These are phyloP conservation scores for Crotalus helleri DNA, from an alignment of 2,113 vertebrate species.

Conservation along the genomic window DNA sequence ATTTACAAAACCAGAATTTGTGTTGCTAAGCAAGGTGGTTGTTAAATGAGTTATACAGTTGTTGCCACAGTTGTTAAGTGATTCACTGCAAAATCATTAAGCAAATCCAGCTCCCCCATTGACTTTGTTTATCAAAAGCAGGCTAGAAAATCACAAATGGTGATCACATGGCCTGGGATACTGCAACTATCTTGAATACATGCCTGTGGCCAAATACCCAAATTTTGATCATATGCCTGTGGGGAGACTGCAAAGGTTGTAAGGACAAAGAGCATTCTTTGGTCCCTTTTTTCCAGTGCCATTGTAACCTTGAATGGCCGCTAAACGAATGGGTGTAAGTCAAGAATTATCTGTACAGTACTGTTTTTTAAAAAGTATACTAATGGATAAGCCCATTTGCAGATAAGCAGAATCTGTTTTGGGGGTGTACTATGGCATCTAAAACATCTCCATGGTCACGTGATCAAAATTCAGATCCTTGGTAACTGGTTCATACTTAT, in stretches of 20 bases:
- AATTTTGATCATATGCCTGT: background rate
- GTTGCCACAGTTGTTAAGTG: background rate
- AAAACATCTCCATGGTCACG: background rate
- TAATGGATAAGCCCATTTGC: background rate
- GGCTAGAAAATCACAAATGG: background rate
- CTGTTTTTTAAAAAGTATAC: background rate
- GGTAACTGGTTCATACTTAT: background rate
- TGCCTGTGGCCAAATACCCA: background rate
- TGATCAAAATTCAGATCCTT: background rate
- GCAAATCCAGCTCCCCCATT: background rate
- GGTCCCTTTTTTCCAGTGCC: background rate
- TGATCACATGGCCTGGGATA: background rate
- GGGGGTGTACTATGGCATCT: background rate
- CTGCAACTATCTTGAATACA: background rate
- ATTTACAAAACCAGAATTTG: background rate
- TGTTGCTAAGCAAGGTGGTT: background rate
- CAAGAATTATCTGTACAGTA: background rate
- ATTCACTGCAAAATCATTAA: background rate
- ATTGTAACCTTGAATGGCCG: background rate
- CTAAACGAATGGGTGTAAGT: background rate
- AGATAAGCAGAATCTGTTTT: background rate
- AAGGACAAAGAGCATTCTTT: background rate
- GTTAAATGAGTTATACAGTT: background rate
- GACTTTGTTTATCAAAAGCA: background rate
- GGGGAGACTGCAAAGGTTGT: background rate